Percentiles rank a stretch among this genome's conserved stretches.
Evolutionary conservation across 2,113 vertebrate genomes (phyloP).

Genomic region (Hemiscyllium ocellatum): DNA sequence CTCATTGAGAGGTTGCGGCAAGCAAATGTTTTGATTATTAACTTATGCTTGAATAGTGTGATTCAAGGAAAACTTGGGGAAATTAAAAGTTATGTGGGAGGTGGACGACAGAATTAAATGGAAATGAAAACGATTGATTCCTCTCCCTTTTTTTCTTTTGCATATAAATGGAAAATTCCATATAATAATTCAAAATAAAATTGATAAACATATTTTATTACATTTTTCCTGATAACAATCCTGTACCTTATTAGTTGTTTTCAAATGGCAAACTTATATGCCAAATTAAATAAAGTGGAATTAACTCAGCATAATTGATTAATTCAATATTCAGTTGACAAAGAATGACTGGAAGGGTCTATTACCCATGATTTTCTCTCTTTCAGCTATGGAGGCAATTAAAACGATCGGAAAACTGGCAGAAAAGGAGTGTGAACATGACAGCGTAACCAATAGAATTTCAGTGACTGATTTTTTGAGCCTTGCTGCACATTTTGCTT

Average conservation of each 20-base stretch:
- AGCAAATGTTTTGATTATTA: background rate
- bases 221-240: background rate
- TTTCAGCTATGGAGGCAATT: slow-evolving; percentile 67
- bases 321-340: slow-evolving; percentile 11
- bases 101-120: background rate
- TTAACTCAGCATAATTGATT: background rate
- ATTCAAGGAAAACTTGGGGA: too few relatives aligned
- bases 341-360: slow-evolving; percentile 38
- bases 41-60: background rate
- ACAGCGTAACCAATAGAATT: slow-evolving; percentile 49
- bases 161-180: background rate
- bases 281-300: background rate
- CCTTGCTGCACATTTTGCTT: slow-evolving; percentile 77
- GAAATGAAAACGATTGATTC: background rate
- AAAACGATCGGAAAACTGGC: slow-evolving; percentile 57
- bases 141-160: background rate
- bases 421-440: slow-evolving; percentile 47
- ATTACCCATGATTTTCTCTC: background rate
- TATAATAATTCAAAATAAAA: background rate
- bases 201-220: background rate
- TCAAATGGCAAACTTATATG: background rate
- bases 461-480: slow-evolving; percentile 61
- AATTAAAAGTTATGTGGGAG: too few relatives aligned
- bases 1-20: background rate
- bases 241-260: background rate